Percentiles rank a stretch among this genome's conserved stretches.
Conservation (phyloP, 1,140 invertebrate genomes). For the Diabrotica virgifera region DNA sequence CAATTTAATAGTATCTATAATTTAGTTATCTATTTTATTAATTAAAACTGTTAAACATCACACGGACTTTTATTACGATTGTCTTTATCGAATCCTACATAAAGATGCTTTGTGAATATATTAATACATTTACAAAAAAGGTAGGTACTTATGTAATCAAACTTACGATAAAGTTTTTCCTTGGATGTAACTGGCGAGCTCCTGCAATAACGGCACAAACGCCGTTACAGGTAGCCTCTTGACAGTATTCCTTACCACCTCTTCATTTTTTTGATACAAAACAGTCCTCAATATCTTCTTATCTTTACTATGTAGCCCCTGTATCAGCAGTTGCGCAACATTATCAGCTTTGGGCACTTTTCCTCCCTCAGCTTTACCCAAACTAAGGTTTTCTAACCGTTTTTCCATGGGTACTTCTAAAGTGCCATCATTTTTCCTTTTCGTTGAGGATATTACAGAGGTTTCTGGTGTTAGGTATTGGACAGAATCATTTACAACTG, state of each 20-base stretch:
- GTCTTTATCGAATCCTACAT: no score
- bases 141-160: conserved; percentile 15
- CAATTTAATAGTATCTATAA: no score
- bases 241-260: conserved; percentile 60
- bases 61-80: no score
- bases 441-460: conserved; percentile 39
- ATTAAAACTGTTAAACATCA: no score
- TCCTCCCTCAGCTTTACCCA: conserved; percentile 46
- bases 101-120: conserved; percentile 16
- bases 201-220: conserved; percentile 58
- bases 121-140: not conserved
- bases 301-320: conserved; percentile 77
- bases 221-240: conserved; percentile 61
- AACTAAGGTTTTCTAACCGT: conserved; percentile 67
- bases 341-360: conserved; percentile 59
- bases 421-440: conserved; percentile 50
- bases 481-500: conserved; percentile 49
- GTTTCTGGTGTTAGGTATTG: conserved; percentile 52
- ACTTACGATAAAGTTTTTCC: conserved; percentile 60
- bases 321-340: conserved; percentile 69
- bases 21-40: no score
- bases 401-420: conserved; percentile 73
- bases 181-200: conserved; percentile 60
- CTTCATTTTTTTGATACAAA: conserved; percentile 55
- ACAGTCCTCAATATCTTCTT: conserved; percentile 59